Conservation (phyloP, 2,888 invertebrate species). For the Dinocampus coccinellae region DNA sequence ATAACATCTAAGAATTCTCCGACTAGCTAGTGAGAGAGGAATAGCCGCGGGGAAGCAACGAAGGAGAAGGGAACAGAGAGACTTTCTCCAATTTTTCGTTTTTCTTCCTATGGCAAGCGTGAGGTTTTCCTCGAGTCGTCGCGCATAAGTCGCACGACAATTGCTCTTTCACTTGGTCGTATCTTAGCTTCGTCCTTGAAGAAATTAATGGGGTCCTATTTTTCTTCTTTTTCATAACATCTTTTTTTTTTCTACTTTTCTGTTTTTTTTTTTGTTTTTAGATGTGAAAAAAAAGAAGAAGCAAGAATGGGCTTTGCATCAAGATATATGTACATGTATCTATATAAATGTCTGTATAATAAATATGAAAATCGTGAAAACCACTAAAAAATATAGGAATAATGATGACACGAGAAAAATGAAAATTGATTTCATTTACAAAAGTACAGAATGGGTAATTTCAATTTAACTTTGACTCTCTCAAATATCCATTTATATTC, state of each 20-base stretch:
- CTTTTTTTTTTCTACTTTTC: constrained; percentile 13
- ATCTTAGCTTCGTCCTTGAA: constrained; percentile 26
- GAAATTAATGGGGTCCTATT: constrained; percentile 26
- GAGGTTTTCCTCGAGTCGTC: constrained; percentile 24
- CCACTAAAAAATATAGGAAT: too few relatives aligned
- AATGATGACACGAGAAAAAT: too few relatives aligned
- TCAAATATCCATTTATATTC: too few relatives aligned
- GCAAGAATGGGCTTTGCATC: constrained; percentile 8
- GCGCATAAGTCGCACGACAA: constrained; percentile 26
- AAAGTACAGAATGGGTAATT: neutral
- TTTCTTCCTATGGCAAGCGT: constrained; percentile 22
- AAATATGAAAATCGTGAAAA: neutral
- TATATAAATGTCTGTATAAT: neutral
- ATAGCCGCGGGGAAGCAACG: neutral
- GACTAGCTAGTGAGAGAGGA: constrained; percentile 18
- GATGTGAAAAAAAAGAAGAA: neutral
- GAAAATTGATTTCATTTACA: neutral
- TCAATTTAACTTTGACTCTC: too few relatives aligned
- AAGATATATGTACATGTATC: neutral
- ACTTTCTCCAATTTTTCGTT: constrained; percentile 26
- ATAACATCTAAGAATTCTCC: constrained; percentile 54
- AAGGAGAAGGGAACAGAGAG: neutral
- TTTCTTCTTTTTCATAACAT: constrained; percentile 19
- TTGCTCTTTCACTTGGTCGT: constrained; percentile 26
- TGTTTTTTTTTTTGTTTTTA: too few relatives aligned